These are phyloP conservation scores for Phataginus tricuspis DNA, from an alignment of 2,797 vertebrate genomes.

Conservation along the genomic window DNA sequence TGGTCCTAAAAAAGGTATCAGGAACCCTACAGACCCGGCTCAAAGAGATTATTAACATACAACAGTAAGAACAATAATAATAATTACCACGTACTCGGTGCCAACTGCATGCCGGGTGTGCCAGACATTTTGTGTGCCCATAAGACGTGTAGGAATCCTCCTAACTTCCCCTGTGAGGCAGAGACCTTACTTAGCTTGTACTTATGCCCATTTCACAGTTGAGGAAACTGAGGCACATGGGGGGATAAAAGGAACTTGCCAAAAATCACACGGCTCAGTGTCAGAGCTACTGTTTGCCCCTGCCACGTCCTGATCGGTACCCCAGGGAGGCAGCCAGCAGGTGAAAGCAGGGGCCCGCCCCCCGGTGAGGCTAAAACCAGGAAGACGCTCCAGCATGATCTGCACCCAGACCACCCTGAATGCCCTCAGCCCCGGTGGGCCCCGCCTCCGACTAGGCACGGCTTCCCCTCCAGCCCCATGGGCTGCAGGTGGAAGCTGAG, in stretches of 20 bases:
- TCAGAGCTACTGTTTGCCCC: neutral
- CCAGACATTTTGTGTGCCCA: neutral
- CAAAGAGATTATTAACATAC: neutral
- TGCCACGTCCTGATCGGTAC: neutral
- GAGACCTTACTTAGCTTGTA: neutral
- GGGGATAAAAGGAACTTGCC: neutral
- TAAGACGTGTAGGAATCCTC: neutral
- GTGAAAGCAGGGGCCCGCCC: neutral
- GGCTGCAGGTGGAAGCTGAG: neutral
- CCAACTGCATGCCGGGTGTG: neutral
- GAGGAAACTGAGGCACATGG: neutral
- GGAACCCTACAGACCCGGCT: neutral
- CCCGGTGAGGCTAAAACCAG: neutral
- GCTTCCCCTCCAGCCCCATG: neutral
- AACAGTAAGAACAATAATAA: neutral
- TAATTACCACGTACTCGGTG: neutral
- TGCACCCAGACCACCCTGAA: rapidly evolving
- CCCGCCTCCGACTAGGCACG: no score
- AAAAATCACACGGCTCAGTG: neutral
- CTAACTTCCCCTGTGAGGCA: neutral
- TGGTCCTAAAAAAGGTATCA: neutral
- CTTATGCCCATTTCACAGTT: neutral
- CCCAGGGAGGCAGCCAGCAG: neutral
- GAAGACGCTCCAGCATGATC: neutral
- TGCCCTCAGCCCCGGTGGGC: neutral